Base-by-base conservation (phyloP, 2,888 invertebrate genomes). In the Drosophila meridiana region DNA sequence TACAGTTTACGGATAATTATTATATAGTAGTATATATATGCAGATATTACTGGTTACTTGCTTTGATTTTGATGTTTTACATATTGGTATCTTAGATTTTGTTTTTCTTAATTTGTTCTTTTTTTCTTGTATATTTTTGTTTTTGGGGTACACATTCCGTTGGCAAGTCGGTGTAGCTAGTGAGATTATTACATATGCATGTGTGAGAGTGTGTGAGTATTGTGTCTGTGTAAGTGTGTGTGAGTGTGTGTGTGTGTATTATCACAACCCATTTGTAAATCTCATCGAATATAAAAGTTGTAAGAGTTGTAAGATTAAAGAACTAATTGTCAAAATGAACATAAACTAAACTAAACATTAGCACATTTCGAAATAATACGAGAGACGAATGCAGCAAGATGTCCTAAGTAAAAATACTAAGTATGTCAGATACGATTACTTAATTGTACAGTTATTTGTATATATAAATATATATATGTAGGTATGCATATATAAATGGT, bases 1-100 rank as follows among this genome's bases (percentile, higher is more conserved):
- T 78, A 82, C 74, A 52, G 69, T 76, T 78, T 69, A 80, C 77
- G 70, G 70, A 70, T 63, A 59, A 42, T 58, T 68, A 68, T 76
- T 56, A 76, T 76, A 71, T 58, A 36, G 40, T 57, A 63, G 56
- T 63, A 47, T 28, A 43, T 53, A 50, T 62, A 57, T 69, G 73
- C 63, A 60, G 72, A 72, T 50, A 67, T 72, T 71, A 70, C 65
- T 83, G 81, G 76, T 76, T 81, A 84, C 76, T 84, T 84, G 83
- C 82, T 84, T 84, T 87, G 83, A 87, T 84, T 87, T 78, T 63
- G 64, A 69, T 83, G 83, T 82, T 83, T 87, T 85, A 85, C 81
- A 79, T 83, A 67, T 50, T 42, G 68, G 66, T 80, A 69, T 45
- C 34, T 45, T 58, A 45, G 45, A 28, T 11, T 55, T 67, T 40